These are phyloP conservation scores for Diadegma fenestrale DNA, from an alignment of 2,888 invertebrate genomes.

Conservation along the genomic window DNA sequence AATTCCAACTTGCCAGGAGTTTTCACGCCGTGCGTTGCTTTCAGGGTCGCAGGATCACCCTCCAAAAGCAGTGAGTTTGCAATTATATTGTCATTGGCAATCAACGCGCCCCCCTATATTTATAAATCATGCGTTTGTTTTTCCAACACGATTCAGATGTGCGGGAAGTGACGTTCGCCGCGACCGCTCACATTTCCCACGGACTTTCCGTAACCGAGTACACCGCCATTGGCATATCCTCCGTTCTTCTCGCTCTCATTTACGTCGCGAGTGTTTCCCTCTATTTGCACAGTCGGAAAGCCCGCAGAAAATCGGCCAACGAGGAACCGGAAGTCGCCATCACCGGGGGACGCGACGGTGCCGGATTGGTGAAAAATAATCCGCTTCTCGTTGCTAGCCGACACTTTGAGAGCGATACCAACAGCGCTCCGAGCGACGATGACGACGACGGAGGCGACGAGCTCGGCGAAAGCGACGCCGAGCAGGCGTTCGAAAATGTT, in stretches of 20 bases:
- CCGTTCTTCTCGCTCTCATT: constrained; percentile 93
- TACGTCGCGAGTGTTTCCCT: constrained; percentile 95
- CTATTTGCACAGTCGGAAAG: constrained; percentile 91
- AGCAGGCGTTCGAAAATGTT: constrained; percentile 80
- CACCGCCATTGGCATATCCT: constrained; percentile 93
- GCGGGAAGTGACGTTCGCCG: constrained; percentile 91
- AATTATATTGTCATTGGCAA: too few species aligned
- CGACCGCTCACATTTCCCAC: constrained; percentile 85
- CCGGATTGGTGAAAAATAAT: constrained; percentile 92
- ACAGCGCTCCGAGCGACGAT: constrained; percentile 75
- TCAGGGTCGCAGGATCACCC: constrained; percentile 93
- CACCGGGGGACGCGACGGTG: constrained; percentile 86
- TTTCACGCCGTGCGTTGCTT: constrained; percentile 94
- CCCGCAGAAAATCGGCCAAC: constrained; percentile 84
- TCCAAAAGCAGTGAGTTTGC: constrained; percentile 89
- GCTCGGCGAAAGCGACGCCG: constrained; percentile 77
- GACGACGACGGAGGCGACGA: constrained; percentile 76
- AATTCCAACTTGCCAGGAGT: constrained; percentile 86
- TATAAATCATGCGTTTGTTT: too few species aligned
- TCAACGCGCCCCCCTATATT: too few species aligned
- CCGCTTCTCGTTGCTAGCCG: constrained; percentile 88
- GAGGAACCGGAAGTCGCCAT: constrained; percentile 82
- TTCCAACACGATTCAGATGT: constrained; percentile 87
- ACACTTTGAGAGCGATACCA: constrained; percentile 86
- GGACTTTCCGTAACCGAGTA: constrained; percentile 92